These are phyloP conservation scores for Lepidonotus clava DNA, from an alignment of 2,888 invertebrate species.

Conservation along the genomic window DNA sequence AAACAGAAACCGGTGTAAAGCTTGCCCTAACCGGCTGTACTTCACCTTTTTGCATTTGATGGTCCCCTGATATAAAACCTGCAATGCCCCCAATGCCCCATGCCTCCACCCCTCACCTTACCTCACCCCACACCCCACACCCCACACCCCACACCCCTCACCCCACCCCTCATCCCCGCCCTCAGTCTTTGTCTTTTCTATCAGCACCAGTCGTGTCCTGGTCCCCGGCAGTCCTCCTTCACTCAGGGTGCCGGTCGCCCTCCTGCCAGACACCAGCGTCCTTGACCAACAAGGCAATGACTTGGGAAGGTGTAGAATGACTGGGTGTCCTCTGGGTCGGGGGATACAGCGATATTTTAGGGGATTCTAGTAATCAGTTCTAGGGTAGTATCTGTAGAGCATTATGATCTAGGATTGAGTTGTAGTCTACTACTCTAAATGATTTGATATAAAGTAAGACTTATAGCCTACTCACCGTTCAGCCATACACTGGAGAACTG, in stretches of 20 bases:
- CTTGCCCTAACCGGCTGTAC: too few relatives aligned
- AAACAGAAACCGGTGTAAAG: too few relatives aligned
- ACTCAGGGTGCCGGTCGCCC: neutral
- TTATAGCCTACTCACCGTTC: too few relatives aligned
- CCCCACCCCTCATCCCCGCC: neutral
- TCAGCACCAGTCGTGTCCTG: neutral
- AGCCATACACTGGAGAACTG: neutral
- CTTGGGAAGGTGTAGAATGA: neutral
- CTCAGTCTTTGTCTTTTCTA: slow-evolving; percentile 33
- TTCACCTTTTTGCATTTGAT: too few relatives aligned
- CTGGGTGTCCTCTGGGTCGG: neutral
- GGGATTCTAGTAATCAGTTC: too few relatives aligned
- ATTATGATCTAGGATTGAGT: too few relatives aligned
- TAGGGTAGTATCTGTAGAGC: too few relatives aligned
- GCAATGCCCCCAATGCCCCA: too few relatives aligned
- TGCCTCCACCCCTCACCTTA: slow-evolving; percentile 23
- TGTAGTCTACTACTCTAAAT: too few relatives aligned
- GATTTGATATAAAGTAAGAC: too few relatives aligned
- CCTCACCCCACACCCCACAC: neutral
- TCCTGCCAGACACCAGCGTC: slow-evolving; percentile 1
- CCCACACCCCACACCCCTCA: neutral
- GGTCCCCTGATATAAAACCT: too few relatives aligned
- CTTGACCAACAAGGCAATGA: neutral
- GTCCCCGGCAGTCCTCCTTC: neutral
- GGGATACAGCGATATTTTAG: too few relatives aligned